phyloP scores from a whole-genome alignment of 2,888 invertebrate genomes.

The Laspeyria flexula region DNA sequence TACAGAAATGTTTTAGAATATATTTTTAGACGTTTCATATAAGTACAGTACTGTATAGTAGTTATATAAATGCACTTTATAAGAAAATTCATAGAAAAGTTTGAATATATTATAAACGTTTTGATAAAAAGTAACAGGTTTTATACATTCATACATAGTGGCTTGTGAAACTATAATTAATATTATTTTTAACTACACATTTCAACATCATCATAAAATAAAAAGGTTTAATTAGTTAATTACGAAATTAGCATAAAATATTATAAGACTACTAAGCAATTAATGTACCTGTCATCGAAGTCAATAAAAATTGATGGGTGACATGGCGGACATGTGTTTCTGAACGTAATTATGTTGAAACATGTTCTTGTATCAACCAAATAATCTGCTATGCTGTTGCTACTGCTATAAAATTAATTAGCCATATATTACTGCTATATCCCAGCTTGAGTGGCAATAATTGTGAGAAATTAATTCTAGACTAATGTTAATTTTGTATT shows the following conservation, averaged over 20 bases:
- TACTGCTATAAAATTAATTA: constrained; percentile 45
- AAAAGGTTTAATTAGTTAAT: constrained; percentile 6
- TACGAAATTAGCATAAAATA: constrained; percentile 18
- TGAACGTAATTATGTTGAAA: constrained; percentile 31
- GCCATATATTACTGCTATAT: constrained; percentile 32
- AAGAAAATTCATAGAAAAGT: no score
- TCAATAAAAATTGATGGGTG: constrained; percentile 32
- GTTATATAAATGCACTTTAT: no score
- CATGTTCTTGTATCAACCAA: constrained; percentile 27
- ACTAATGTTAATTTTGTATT: not conserved
- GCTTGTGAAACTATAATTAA: no score
- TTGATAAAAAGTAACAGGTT: no score
- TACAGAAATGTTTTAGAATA: no score
- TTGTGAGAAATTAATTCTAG: constrained; percentile 6
- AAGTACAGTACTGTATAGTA: no score
- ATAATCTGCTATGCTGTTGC: constrained; percentile 42
- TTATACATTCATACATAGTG: no score
- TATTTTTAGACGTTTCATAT: no score
- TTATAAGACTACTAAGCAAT: constrained; percentile 33
- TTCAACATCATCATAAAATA: not conserved
- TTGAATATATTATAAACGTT: no score
- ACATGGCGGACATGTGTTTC: constrained; percentile 20
- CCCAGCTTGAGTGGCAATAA: constrained; percentile 19
- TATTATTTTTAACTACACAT: no score
- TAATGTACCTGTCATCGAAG: constrained; percentile 27